Evolutionary conservation across 2,888 invertebrate species (phyloP).

Genomic region (Celastrina argiolus): DNA sequence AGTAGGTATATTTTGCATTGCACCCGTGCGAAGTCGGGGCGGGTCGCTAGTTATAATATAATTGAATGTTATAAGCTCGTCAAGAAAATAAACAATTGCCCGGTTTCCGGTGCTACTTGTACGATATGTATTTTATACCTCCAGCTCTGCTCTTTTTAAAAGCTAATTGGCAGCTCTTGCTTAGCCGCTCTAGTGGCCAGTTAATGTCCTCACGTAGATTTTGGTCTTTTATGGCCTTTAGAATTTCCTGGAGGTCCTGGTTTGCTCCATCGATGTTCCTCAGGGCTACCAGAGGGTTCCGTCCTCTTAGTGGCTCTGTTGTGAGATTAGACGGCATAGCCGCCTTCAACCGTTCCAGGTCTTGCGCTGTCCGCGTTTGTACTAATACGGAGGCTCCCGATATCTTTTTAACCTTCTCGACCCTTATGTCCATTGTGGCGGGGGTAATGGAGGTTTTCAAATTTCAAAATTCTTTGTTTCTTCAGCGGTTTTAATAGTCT

Average conservation of each 20-base stretch:
- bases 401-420: too few species aligned
- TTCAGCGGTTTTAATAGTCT: neutral
- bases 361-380: neutral
- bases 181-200: neutral
- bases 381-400: neutral
- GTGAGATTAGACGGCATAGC: neutral
- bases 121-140: too few species aligned
- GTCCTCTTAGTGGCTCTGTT: neutral
- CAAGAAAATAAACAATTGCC: too few species aligned
- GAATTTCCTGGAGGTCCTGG: neutral
- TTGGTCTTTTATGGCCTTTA: neutral
- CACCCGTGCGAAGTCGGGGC: too few species aligned
- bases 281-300: neutral
- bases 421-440: neutral
- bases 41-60: too few species aligned
- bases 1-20: too few species aligned
- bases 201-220: neutral
- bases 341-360: neutral
- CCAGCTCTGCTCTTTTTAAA: neutral
- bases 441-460: neutral
- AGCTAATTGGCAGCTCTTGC: neutral
- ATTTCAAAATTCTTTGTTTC: neutral
- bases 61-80: too few species aligned
- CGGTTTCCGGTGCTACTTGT: too few species aligned
- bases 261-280: neutral